Conservation (phyloP, 2,113 vertebrate genomes). For the Neomonachus schauinslandi region DNA sequence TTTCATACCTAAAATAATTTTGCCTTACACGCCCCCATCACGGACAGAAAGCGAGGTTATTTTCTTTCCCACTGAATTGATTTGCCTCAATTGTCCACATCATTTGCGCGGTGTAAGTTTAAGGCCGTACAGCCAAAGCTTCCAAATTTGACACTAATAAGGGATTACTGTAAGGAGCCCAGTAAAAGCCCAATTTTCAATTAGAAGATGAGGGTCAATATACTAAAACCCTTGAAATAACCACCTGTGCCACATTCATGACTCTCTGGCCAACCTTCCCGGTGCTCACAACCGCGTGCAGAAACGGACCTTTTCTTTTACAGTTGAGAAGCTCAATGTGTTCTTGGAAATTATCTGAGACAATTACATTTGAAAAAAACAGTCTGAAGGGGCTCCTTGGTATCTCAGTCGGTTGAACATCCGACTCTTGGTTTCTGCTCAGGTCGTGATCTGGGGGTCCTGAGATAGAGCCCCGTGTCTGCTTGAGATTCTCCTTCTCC, state of each 20-base stretch:
- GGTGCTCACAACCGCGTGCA: constrained; percentile 64
- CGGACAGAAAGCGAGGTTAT: not conserved
- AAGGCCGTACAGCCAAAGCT: constrained; percentile 31
- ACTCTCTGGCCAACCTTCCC: constrained; percentile 44
- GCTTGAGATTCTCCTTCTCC: not conserved
- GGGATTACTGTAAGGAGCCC: constrained; percentile 60
- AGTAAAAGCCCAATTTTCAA: constrained; percentile 72
- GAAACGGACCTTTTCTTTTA: constrained; percentile 55
- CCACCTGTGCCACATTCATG: constrained; percentile 46
- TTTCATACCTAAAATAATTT: constrained; percentile 41
- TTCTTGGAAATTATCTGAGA: constrained; percentile 59
- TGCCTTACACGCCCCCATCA: not conserved
- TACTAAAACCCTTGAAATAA: constrained; percentile 79
- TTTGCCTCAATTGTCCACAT: constrained; percentile 31
- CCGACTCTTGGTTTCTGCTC: not conserved
- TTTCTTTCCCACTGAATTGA: constrained; percentile 41
- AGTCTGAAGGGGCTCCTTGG: not conserved
- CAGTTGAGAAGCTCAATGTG: constrained; percentile 66
- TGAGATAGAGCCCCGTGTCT: not conserved
- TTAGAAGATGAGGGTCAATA: constrained; percentile 76
- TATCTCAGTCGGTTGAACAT: not conserved
- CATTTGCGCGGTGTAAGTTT: not conserved
- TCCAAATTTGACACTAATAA: constrained; percentile 40
- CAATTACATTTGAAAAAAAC: constrained; percentile 40
- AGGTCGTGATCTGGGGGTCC: not conserved